Conservation (phyloP, 1,140 invertebrate species). For the Habropoda laboriosa region DNA sequence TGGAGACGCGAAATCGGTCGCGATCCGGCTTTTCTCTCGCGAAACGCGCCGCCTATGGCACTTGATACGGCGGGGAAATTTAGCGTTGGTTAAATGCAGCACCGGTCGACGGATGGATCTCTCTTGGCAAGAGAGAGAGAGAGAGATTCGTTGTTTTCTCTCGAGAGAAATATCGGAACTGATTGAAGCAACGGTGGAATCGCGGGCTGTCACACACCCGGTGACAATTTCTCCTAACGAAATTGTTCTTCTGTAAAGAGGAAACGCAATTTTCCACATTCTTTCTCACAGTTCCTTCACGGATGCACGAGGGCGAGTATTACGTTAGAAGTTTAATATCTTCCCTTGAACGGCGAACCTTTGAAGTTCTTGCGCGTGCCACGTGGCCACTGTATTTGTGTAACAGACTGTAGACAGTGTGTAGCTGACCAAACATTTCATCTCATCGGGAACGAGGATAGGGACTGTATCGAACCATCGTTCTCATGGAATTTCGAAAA, state of each 20-base stretch:
- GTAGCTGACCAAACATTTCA: constrained; percentile 35
- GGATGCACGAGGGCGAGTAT: background rate
- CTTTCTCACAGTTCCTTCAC: constrained; percentile 33
- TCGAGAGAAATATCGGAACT: no score
- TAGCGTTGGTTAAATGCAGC: background rate
- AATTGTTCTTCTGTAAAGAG: no score
- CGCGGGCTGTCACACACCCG: no score
- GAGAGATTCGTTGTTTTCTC: no score
- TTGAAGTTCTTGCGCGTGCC: constrained; percentile 63
- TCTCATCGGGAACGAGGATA: background rate
- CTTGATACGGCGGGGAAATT: background rate
- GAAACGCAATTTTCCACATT: constrained; percentile 38
- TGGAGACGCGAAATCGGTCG: constrained; percentile 14
- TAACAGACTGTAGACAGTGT: constrained; percentile 70
- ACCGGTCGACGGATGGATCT: no score
- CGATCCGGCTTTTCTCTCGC: background rate
- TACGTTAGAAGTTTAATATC: constrained; percentile 75
- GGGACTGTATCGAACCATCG: background rate
- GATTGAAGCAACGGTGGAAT: no score
- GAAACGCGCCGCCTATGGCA: background rate
- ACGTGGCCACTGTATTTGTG: constrained; percentile 76
- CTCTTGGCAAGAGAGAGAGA: no score
- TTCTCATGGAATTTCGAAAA: background rate
- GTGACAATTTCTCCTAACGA: no score
- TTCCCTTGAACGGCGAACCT: constrained; percentile 67